Evolutionary conservation across 1,140 invertebrate species (phyloP), one percentile per base, ranked within the genome.

Genomic region (Zaprionus kolodkinae): DNA sequence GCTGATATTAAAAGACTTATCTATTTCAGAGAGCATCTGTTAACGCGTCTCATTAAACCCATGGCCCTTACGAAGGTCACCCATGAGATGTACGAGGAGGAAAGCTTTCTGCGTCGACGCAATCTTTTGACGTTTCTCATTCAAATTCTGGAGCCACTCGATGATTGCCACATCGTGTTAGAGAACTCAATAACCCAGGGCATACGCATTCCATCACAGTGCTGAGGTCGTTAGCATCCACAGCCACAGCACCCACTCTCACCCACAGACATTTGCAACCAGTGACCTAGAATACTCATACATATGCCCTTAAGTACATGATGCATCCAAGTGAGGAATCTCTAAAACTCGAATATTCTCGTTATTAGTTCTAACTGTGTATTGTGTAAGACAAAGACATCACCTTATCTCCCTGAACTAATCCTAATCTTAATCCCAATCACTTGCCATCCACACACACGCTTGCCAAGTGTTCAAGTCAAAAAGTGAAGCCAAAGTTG

Each of bases 121-220:
- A 95, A 95, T 64, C 94, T 98, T 38, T 94, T 98, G 36, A 97
- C 96, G 72, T 99, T 98, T 93, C 94, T 99, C 13, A 94, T 97
- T 73, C 97, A 99, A 93, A 97, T 99, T 83, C 94, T 99, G 30
- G 96, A 97, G 73, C 97, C 97, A 5, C 94, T 99, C 9, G 96
- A 97, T 85, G 98, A 99, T 80, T 98, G 98, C 89, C 96, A 98
- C 84, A 97, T 99, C 78, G 95, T 96, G 54, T 94, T 99, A 17
- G 98, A 99, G 93, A 96, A 98, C 80, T 99, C 98, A 56, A 95
- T 99, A 30, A 98, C 98, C 17, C 96, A 99, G 93, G 98, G 98
- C 81, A 97, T 99, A 88, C 95, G 98, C 83, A 97, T 99, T 86
- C 95, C 96, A 68, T 94, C 94, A 43, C 92, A 92, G 67, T 92